Percentiles rank a stretch among this genome's conserved stretches.
phyloP scores from a whole-genome alignment of 2,113 vertebrate species.

The Alethe castanea region DNA sequence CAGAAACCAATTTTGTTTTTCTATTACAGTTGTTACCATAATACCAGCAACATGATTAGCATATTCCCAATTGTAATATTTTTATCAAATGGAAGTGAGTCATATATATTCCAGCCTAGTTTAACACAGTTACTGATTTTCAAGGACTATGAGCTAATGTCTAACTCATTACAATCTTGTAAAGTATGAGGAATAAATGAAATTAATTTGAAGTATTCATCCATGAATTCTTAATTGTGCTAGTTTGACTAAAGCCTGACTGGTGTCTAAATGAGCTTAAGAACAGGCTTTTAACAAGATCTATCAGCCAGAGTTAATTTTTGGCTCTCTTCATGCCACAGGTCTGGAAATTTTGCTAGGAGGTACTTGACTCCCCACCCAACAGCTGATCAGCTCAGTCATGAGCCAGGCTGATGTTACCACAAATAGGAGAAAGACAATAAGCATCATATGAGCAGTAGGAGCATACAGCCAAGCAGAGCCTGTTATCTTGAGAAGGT shows the following conservation, averaged over 20 bases:
- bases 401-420: not conserved
- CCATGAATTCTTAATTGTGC: slow-evolving; percentile 38
- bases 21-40: not conserved
- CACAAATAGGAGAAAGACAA: not conserved
- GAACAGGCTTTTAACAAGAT: not conserved
- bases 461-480: not conserved
- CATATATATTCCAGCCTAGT: not conserved
- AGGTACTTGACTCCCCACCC: not conserved
- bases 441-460: not conserved
- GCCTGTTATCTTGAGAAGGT: not conserved
- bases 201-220: slow-evolving; percentile 24
- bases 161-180: slow-evolving; percentile 32
- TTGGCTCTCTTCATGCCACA: not conserved
- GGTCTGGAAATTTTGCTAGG: not conserved
- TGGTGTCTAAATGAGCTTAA: slow-evolving; percentile 17
- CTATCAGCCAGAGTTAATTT: not conserved
- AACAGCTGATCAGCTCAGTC: not conserved
- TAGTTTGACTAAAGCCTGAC: not conserved
- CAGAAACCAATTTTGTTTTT: not conserved
- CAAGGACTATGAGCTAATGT: slow-evolving; percentile 9
- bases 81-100: not conserved
- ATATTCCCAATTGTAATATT: not conserved
- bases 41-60: not conserved
- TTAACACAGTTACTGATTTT: slow-evolving; percentile 5
- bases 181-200: slow-evolving; percentile 25